A percentile compares a stretch with the other conserved stretches of the same genome.
Evolutionary conservation across 2,113 vertebrate genomes (phyloP).

Genomic region (Romanogobio albipinnatus): DNA sequence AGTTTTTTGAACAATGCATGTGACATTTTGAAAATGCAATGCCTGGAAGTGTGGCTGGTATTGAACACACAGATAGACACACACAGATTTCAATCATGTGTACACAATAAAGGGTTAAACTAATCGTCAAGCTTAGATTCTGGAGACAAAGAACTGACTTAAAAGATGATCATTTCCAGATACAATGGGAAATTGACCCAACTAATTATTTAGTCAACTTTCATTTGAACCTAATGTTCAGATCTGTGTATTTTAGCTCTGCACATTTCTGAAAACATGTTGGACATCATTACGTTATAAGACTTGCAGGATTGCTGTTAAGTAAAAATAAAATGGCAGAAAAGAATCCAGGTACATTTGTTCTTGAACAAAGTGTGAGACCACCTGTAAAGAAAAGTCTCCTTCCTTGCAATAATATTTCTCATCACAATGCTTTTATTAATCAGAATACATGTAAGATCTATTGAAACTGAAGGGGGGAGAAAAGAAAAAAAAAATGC

Average conservation of each 20-base stretch:
- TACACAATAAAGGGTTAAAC: background rate
- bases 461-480: background rate
- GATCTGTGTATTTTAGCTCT: background rate
- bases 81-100: background rate
- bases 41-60: background rate
- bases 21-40: background rate
- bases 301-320: background rate
- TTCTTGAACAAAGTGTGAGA: slow-evolving; percentile 26
- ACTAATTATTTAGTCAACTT: background rate
- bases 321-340: background rate
- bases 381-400: slow-evolving; percentile 45
- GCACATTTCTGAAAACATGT: background rate
- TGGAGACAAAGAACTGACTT: background rate
- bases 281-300: background rate
- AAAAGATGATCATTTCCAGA: background rate
- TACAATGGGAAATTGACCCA: background rate
- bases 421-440: slow-evolving; percentile 56
- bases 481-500: background rate
- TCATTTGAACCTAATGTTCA: background rate
- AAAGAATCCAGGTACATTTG: background rate
- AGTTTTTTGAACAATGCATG: background rate
- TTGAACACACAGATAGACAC: background rate
- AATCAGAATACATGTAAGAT: slow-evolving; percentile 39
- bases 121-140: background rate
- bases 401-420: slow-evolving; percentile 35